Percentiles rank a stretch among this genome's conserved stretches.
phyloP scores from a whole-genome alignment of 2,888 invertebrate genomes.

The Drosophila anomalata region DNA sequence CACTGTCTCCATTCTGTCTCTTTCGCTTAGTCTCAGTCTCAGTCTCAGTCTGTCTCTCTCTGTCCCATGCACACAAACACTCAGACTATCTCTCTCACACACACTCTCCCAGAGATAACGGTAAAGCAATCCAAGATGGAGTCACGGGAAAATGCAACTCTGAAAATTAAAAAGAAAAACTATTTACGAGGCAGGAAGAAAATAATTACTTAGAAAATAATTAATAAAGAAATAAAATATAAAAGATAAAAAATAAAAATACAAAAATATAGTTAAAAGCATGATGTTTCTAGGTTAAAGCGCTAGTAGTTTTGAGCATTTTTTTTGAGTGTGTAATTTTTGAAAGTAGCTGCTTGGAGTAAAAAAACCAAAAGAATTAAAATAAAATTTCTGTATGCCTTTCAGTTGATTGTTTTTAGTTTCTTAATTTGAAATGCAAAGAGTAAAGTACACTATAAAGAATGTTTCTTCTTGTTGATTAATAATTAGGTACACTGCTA shows the following conservation, averaged over 20 bases:
- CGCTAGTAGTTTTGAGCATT: conserved; percentile 59
- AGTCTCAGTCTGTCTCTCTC: conserved; percentile 10
- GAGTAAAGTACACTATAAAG: conserved; percentile 34
- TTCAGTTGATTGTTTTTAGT: conserved; percentile 35
- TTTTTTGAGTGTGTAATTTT: conserved; percentile 56
- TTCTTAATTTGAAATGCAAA: conserved; percentile 8
- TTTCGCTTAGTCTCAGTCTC: conserved; percentile 11
- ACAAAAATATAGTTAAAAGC: conserved; percentile 28
- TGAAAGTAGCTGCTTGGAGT: conserved; percentile 57
- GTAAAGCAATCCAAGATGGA: conserved; percentile 5
- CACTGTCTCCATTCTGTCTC: conserved; percentile 11
- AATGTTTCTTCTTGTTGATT: conserved; percentile 78
- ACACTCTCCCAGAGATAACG: conserved; percentile 21
- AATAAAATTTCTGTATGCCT: conserved; percentile 12
- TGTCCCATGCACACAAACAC: conserved; percentile 15
- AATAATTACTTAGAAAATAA: conserved; percentile 13
- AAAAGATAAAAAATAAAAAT: conserved; percentile 21
- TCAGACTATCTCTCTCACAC: conserved; percentile 6
- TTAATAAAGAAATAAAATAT: neutral
- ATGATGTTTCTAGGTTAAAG: conserved; percentile 62
- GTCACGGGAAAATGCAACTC: conserved; percentile 12
- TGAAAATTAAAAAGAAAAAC: conserved; percentile 18
- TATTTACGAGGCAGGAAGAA: conserved; percentile 32
- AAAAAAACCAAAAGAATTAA: conserved; percentile 18
- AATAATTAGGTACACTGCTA: conserved; percentile 74